Percentiles rank a stretch among this genome's conserved stretches.
These are phyloP conservation scores for Diplodus sargus DNA, from an alignment of 2,797 vertebrate genomes.

Conservation along the genomic window DNA sequence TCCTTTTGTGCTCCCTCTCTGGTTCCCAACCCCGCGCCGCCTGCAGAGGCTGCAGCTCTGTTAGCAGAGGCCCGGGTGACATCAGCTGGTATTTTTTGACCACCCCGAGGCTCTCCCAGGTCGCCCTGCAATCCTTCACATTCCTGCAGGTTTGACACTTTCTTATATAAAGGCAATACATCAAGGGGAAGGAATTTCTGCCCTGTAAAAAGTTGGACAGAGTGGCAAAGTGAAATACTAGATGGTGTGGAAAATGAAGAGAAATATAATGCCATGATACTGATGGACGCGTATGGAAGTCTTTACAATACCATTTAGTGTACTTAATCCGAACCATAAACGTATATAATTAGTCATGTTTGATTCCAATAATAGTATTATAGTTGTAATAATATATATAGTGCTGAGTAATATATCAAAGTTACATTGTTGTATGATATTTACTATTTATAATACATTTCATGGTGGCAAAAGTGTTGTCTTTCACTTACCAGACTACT, in stretches of 20 bases:
- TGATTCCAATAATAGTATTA: neutral
- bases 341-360: neutral
- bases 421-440: too few species aligned
- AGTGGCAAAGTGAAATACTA: conserved; percentile 61
- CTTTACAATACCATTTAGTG: neutral
- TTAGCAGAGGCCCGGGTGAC: conserved; percentile 70
- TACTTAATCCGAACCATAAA: neutral
- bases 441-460: too few species aligned
- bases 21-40: conserved; percentile 45
- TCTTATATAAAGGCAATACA: conserved; percentile 87
- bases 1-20: conserved; percentile 54
- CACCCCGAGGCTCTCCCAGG: conserved; percentile 75
- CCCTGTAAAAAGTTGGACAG: conserved; percentile 66
- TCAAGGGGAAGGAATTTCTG: conserved; percentile 77
- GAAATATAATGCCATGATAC: conserved; percentile 2
- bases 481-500: too few species aligned
- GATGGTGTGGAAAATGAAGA: conserved; percentile 35
- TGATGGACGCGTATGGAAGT: conserved; percentile 6
- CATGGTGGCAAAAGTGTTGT: too few species aligned
- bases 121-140: conserved; percentile 84
- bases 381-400: neutral
- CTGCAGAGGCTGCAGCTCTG: conserved; percentile 69
- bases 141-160: conserved; percentile 82
- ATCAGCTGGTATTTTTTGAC: conserved; percentile 81
- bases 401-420: too few species aligned